A percentile compares a stretch with the other conserved stretches of the same genome.
phyloP scores from a whole-genome alignment of 2,888 invertebrate species.

The Limnephilus auricula region DNA sequence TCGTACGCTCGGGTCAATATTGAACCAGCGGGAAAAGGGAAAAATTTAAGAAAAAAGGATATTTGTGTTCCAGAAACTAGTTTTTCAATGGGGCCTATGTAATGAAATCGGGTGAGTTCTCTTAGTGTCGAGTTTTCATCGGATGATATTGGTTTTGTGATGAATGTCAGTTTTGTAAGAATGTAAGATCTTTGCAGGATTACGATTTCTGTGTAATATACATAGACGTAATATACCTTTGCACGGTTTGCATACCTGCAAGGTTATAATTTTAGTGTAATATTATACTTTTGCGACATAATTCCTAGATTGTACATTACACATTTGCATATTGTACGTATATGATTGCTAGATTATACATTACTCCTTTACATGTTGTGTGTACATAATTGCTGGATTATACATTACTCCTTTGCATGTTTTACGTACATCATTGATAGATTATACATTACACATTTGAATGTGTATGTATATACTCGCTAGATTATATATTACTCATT shows the following conservation, averaged over 20 bases:
- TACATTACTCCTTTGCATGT: too few relatives aligned
- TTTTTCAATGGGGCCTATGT: not conserved
- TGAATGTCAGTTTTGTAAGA: not conserved
- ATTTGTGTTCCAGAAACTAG: not conserved
- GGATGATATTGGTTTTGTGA: not conserved
- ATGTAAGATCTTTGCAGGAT: not conserved
- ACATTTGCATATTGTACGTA: not conserved
- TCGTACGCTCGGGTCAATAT: constrained; percentile 2
- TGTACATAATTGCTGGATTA: too few relatives aligned
- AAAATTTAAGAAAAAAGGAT: not conserved
- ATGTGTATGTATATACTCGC: not conserved
- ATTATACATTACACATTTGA: not conserved
- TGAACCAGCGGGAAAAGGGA: not conserved
- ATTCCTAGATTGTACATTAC: not conserved
- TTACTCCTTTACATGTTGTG: too few relatives aligned
- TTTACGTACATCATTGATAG: too few relatives aligned
- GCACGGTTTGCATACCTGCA: not conserved
- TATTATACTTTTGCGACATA: not conserved
- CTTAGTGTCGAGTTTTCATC: not conserved
- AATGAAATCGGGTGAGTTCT: not conserved
- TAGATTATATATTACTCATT: too few relatives aligned
- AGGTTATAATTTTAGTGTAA: not conserved
- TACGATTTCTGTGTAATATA: not conserved
- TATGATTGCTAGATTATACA: too few relatives aligned
- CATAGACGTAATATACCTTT: too few relatives aligned